A percentile compares a stretch with the other conserved stretches of the same genome.
Evolutionary conservation across 2,797 vertebrate species (phyloP).

Genomic region (Sebastiscus albofasciatus): DNA sequence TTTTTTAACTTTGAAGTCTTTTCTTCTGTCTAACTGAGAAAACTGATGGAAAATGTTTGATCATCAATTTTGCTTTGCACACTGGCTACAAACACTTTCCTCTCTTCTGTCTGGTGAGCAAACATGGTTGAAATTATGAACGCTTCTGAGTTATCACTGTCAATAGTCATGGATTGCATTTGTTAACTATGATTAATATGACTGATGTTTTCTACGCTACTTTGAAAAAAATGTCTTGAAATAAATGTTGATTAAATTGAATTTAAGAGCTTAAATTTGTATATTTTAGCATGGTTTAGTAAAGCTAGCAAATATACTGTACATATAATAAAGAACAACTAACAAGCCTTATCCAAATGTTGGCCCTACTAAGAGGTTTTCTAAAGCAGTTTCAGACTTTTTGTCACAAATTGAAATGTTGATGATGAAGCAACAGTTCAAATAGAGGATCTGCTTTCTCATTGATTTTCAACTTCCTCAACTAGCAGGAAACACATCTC

Average conservation of each 20-base stretch:
- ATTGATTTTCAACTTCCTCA: neutral
- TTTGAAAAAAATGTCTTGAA: neutral
- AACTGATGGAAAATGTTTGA: slow-evolving; percentile 25
- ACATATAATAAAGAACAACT: neutral
- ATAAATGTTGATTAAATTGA: slow-evolving; percentile 3
- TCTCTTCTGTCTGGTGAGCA: slow-evolving; percentile 34
- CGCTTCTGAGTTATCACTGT: slow-evolving; percentile 17
- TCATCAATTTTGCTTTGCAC: slow-evolving; percentile 18
- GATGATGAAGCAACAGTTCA: neutral
- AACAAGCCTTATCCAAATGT: neutral
- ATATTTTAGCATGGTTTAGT: neutral
- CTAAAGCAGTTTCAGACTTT: neutral
- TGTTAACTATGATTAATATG: slow-evolving; percentile 19
- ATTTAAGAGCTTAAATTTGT: neutral
- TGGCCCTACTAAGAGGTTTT: neutral
- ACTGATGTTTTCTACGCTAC: slow-evolving; percentile 1
- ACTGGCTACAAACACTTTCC: slow-evolving; percentile 13
- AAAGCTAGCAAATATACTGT: neutral
- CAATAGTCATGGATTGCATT: slow-evolving; percentile 10
- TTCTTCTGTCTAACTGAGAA: slow-evolving; percentile 1
- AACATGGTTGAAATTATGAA: slow-evolving; percentile 33
- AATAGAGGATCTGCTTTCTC: neutral
- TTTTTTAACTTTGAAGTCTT: neutral
- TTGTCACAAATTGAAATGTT: neutral
- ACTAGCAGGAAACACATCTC: neutral